A percentile compares a stretch with the other conserved stretches of the same genome.
Evolutionary conservation across 2,797 vertebrate genomes (phyloP).

Genomic region (Myioborus miniatus): DNA sequence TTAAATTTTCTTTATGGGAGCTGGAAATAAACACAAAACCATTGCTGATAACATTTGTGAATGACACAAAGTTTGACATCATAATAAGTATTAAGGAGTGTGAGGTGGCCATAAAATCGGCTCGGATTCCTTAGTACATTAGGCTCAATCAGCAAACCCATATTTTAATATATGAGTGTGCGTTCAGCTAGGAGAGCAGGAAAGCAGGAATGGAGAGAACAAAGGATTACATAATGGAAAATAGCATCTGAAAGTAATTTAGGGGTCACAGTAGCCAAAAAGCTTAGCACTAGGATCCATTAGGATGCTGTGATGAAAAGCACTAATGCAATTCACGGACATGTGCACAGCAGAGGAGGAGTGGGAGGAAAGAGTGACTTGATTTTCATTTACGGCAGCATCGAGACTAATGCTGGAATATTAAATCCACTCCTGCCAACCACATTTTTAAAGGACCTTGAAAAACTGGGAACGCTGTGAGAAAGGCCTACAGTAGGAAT

Average conservation of each 20-base stretch:
- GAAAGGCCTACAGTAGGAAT: not conserved
- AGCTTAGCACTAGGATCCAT: conserved; percentile 51
- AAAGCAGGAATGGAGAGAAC: conserved; percentile 34
- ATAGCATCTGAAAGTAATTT: conserved; percentile 57
- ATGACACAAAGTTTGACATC: conserved; percentile 21
- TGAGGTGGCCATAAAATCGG: not conserved
- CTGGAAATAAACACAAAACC: conserved; percentile 1
- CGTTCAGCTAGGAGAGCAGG: not conserved
- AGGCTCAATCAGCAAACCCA: conserved; percentile 33
- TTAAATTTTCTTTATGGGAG: not conserved
- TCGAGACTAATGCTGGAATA: not conserved
- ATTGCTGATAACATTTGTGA: not conserved
- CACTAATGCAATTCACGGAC: conserved; percentile 48
- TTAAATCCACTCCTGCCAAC: not conserved
- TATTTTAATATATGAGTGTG: conserved; percentile 21
- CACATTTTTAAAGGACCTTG: not conserved
- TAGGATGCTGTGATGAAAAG: conserved; percentile 50
- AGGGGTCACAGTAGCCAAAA: conserved; percentile 56
- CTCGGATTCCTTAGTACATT: conserved; percentile 22
- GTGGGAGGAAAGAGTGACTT: not conserved
- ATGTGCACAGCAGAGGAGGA: conserved; percentile 3
- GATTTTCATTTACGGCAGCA: conserved; percentile 26
- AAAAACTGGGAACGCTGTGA: not conserved
- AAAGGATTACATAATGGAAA: conserved; percentile 63
- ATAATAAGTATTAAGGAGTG: not conserved